phyloP scores from a whole-genome alignment of 2,797 vertebrate genomes.

The Margarornis squamiger region DNA sequence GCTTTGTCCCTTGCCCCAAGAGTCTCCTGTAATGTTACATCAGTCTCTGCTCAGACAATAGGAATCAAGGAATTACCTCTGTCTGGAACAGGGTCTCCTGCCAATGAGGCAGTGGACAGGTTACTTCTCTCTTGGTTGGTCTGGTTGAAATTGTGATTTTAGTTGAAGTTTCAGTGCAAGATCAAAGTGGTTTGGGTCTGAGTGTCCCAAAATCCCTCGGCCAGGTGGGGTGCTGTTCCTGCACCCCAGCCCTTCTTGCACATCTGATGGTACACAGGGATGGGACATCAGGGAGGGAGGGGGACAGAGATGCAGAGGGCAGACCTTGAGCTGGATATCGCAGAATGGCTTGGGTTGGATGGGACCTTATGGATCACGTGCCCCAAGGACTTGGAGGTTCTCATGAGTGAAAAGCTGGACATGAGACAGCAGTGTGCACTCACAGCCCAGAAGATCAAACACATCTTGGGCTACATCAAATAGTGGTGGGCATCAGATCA shows the following conservation, averaged over 20 bases:
- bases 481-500: background rate
- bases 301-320: background rate
- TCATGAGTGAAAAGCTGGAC: background rate
- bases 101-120: accelerated
- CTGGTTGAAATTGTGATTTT: background rate
- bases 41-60: background rate
- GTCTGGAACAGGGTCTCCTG: background rate
- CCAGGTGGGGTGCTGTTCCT: background rate
- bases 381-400: background rate
- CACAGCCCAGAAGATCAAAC: background rate
- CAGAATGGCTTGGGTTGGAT: background rate
- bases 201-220: background rate
- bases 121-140: background rate
- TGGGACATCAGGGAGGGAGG: background rate
- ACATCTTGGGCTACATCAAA: background rate
- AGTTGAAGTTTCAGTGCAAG: background rate
- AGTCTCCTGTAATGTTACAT: background rate
- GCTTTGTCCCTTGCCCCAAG: accelerated
- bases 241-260: background rate
- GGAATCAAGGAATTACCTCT: background rate
- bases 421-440: background rate
- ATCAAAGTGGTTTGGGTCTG: background rate
- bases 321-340: background rate
- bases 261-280: too few species aligned
- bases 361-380: accelerated